Conservation (phyloP, 1,140 invertebrate genomes). For the Hypothenemus hampei region DNA sequence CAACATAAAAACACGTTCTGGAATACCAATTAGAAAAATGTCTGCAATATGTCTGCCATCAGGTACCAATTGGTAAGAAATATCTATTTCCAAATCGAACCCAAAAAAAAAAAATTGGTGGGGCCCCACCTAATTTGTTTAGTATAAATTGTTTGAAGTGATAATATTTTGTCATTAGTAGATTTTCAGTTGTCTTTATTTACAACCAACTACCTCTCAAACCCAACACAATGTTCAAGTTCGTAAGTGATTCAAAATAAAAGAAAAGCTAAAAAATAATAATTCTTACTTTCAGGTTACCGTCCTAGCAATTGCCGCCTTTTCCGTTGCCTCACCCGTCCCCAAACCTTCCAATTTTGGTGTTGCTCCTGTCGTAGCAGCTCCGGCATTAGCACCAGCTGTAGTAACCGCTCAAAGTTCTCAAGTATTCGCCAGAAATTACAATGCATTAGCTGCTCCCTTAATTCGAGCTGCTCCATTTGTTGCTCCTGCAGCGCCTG, state of each 20-base stretch:
- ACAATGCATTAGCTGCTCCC: constrained; percentile 52
- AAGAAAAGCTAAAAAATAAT: not conserved
- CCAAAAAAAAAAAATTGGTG: not conserved
- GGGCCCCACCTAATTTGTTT: no score
- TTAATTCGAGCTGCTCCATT: constrained; percentile 40
- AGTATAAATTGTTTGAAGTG: not conserved
- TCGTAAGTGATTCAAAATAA: constrained; percentile 37
- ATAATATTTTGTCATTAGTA: not conserved
- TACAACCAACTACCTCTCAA: not conserved
- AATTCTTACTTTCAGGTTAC: constrained; percentile 15
- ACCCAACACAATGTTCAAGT: constrained; percentile 41
- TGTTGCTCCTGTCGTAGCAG: constrained; percentile 6
- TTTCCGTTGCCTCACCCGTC: constrained; percentile 49
- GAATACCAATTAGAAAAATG: not conserved
- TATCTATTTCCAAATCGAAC: not conserved
- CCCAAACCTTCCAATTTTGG: constrained; percentile 39
- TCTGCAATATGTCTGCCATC: not conserved
- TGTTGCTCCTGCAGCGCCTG: constrained; percentile 32
- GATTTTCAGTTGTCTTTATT: no score
- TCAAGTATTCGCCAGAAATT: constrained; percentile 58
- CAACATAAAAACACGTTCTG: no score
- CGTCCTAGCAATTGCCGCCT: constrained; percentile 43
- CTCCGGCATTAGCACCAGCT: constrained; percentile 46
- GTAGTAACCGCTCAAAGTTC: constrained; percentile 59
- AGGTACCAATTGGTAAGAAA: not conserved